phyloP scores from a whole-genome alignment of 1,140 invertebrate species.

The Holcopasites calliopsidis region DNA sequence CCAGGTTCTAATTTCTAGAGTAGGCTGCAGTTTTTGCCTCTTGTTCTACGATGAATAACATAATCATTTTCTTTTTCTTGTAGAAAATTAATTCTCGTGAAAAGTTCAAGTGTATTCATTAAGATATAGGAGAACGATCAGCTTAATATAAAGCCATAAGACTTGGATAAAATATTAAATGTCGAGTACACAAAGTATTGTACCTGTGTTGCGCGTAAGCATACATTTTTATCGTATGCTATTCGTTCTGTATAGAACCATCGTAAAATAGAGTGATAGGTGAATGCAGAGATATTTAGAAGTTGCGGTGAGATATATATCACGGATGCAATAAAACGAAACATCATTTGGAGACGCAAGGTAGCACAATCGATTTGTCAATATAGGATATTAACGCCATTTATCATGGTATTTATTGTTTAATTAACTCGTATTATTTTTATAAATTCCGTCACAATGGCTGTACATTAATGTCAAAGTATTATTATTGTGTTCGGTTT shows the following conservation, averaged over 20 bases:
- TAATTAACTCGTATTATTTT: neutral
- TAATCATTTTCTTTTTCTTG: neutral
- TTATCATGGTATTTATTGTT: conserved; percentile 16
- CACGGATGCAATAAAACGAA: conserved; percentile 11
- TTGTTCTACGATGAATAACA: too few relatives aligned
- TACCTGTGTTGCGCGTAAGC: conserved; percentile 50
- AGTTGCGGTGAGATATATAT: conserved; percentile 17
- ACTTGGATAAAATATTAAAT: conserved; percentile 22
- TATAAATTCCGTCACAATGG: neutral
- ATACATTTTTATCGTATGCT: conserved; percentile 30
- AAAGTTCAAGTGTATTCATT: too few relatives aligned
- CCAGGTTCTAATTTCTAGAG: neutral
- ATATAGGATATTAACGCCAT: too few relatives aligned
- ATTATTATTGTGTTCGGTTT: conserved; percentile 2
- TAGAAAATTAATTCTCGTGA: neutral
- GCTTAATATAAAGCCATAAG: conserved; percentile 15
- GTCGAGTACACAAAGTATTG: conserved; percentile 52
- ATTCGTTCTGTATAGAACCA: conserved; percentile 18
- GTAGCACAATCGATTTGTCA: too few relatives aligned
- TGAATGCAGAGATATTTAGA: conserved; percentile 38
- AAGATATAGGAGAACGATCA: conserved; percentile 40
- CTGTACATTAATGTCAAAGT: conserved; percentile 30
- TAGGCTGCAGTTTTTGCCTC: too few relatives aligned
- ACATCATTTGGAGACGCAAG: neutral
- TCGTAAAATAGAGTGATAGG: conserved; percentile 29